Conservation (phyloP, 2,797 vertebrate species). For the Erpetoichthys calabaricus region DNA sequence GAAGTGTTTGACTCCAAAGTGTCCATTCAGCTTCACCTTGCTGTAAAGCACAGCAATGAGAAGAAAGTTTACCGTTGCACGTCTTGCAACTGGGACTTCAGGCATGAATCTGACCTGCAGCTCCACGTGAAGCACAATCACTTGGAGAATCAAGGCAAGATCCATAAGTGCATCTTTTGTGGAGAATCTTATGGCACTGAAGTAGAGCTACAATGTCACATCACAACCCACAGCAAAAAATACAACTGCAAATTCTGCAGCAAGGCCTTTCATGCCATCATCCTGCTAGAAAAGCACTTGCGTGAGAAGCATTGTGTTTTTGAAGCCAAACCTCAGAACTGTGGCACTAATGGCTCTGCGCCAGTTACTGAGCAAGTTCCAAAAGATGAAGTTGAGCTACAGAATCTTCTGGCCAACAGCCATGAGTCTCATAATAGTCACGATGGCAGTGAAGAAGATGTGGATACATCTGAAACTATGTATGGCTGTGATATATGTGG, state of each 20-base stretch:
- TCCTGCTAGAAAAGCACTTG: constrained; percentile 86
- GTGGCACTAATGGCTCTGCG: constrained; percentile 74
- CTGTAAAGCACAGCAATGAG: constrained; percentile 94
- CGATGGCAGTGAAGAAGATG: constrained; percentile 85
- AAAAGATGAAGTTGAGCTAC: constrained; percentile 84
- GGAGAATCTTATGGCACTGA: constrained; percentile 91
- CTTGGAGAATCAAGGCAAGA: constrained; percentile 84
- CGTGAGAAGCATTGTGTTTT: constrained; percentile 93
- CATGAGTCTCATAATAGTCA: constrained; percentile 79
- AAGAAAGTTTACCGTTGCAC: constrained; percentile 94
- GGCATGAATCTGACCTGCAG: constrained; percentile 84
- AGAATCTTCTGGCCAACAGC: constrained; percentile 77
- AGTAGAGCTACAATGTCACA: constrained; percentile 95
- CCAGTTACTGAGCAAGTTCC: constrained; percentile 57
- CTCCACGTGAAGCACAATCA: constrained; percentile 94
- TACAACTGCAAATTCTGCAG: constrained; percentile 97
- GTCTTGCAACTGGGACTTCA: constrained; percentile 95
- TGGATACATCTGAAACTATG: constrained; percentile 87
- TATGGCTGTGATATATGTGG: constrained; percentile 93
- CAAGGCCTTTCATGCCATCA: constrained; percentile 91
- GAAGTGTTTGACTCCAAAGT: constrained; percentile 96
- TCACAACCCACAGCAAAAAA: constrained; percentile 95
- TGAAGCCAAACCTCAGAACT: constrained; percentile 82
- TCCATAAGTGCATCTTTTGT: constrained; percentile 94
- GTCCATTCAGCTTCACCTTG: constrained; percentile 90